These are phyloP conservation scores for Platerodrilus igneus DNA, from an alignment of 2,888 invertebrate species.

Conservation along the genomic window DNA sequence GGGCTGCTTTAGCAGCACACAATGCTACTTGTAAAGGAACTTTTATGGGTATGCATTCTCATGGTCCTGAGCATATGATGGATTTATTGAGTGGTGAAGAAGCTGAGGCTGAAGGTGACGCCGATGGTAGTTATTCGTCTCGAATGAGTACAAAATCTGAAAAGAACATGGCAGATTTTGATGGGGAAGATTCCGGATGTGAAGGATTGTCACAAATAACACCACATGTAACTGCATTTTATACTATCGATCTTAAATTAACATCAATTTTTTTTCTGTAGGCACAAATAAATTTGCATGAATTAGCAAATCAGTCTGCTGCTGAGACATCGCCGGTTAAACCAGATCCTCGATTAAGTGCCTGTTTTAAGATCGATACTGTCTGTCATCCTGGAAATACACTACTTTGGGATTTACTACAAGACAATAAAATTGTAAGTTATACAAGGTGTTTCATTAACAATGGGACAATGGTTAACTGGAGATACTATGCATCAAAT, in stretches of 20 bases:
- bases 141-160: constrained; percentile 89
- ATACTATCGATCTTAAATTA: constrained; percentile 7
- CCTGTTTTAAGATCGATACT: constrained; percentile 51
- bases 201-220: constrained; percentile 73
- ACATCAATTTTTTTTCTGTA: constrained; percentile 21
- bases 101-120: constrained; percentile 55
- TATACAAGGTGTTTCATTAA: no score
- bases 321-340: constrained; percentile 44
- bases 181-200: constrained; percentile 84
- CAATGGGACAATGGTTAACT: no score
- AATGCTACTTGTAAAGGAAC: constrained; percentile 38
- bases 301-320: constrained; percentile 42
- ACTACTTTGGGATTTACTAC: constrained; percentile 88
- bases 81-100: constrained; percentile 65
- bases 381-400: constrained; percentile 91
- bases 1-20: constrained; percentile 37
- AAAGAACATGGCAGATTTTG: constrained; percentile 91
- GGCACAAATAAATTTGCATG: constrained; percentile 44
- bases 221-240: constrained; percentile 52
- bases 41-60: constrained; percentile 42
- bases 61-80: constrained; percentile 52
- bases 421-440: constrained; percentile 83
- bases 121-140: constrained; percentile 86
- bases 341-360: constrained; percentile 44
- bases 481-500: no score